Conservation (phyloP, 1,140 invertebrate species). For the Zeugodacus cucurbitae region DNA sequence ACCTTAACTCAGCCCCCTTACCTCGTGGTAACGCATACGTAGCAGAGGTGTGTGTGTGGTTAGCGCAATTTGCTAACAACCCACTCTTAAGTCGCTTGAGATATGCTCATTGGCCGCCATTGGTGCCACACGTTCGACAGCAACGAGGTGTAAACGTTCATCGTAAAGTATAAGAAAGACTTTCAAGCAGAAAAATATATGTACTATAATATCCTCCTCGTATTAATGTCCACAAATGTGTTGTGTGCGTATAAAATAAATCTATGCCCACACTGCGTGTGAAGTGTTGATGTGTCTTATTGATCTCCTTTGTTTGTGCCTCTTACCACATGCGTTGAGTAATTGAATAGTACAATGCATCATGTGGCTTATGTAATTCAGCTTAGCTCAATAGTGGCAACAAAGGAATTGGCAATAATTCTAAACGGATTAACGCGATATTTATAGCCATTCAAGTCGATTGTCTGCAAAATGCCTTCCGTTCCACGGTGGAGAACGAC, state of each 20-base stretch:
- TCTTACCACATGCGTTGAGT: neutral
- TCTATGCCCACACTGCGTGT: neutral
- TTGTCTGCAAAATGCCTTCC: neutral
- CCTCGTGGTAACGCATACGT: neutral
- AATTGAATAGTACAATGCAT: constrained; percentile 16
- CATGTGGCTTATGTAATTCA: neutral
- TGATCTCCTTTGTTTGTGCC: neutral
- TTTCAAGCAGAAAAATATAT: neutral
- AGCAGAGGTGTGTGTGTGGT: neutral
- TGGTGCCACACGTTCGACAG: constrained; percentile 36
- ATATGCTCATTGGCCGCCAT: constrained; percentile 29
- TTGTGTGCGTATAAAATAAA: neutral
- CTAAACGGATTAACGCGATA: constrained; percentile 11
- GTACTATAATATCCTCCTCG: neutral
- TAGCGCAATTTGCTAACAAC: neutral
- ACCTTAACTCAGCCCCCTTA: neutral
- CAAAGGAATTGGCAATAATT: neutral
- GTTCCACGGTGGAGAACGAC: neutral
- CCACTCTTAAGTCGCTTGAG: neutral
- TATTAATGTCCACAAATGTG: neutral
- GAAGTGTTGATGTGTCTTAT: neutral
- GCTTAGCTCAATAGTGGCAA: neutral
- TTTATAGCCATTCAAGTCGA: neutral
- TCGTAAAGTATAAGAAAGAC: constrained; percentile 4
- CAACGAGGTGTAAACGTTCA: constrained; percentile 9